Evolutionary conservation across 2,888 invertebrate species (phyloP), one percentile per base, ranked within the genome.

Genomic region (Orthosia cruda): DNA sequence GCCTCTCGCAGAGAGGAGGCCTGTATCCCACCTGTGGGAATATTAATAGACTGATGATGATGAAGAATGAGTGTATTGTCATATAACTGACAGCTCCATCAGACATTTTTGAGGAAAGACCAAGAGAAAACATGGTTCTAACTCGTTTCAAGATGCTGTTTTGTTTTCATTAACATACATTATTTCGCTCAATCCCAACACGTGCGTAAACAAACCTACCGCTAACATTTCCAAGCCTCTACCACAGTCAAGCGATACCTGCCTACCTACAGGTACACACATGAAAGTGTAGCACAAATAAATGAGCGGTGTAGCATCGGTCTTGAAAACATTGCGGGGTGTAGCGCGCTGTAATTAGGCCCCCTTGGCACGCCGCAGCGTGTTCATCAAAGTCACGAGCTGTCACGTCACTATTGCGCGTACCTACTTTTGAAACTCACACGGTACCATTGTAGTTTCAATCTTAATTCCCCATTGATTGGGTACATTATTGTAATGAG

Each of bases 281-380:
- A 62, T 54, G 54, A 50, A 72, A 57, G 40, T 62, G 71, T 74
- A 77, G 79, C 55, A 69, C 76, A 83, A 75, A 81, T 75, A 85
- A 85, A 85, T 82, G 73, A 82, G 75, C 70, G 77, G 75, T 61
- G 79, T 69, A 50, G 69, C 64, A 68, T 74, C 81, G 71, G 71
- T 81, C 82, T 77, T 80, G 84, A 81, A 88, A 86, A 88, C 82
- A 84, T 86, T 80, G 77, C 65, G 70, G 75, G 89, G 88, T 83
- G 84, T 85, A 82, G 87, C 85, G 87, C 49, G 85, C 84, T 88
- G 92, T 94, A 94, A 95, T 95, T 94, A 95, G 91, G 89, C 90
- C 74, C 89, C 87, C 88, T 86, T 86, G 87, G 88, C 89, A 88
- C 80, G 84, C 86, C 80, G 77, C 87, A 79, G 89, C 85, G 87